Base-by-base conservation (phyloP, 2,888 invertebrate species). In the Eupithecia centaureata region DNA sequence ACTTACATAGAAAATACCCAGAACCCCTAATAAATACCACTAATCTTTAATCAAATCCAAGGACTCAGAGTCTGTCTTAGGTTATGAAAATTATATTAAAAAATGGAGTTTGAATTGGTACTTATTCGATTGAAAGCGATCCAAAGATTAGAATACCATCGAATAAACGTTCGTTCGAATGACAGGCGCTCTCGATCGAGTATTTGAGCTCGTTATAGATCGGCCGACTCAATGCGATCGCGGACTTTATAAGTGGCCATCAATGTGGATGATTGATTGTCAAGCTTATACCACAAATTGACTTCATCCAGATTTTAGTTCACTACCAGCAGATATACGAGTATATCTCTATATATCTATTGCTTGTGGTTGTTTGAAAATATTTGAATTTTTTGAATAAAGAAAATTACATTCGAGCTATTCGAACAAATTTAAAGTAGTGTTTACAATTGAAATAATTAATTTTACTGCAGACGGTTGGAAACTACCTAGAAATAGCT, bases 161-260 rank as follows among this genome's bases (percentile, higher is more conserved):
- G 64, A 69, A 63, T 68, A 47, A 22, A 22, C 22, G 22, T 47
- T 63, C 64, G 68, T 69, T 66, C 63, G 61, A 65, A 59, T 71
- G 68, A 72, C 68, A 68, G 67, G 32, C 61, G 60, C 59, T 60
- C 69, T 65, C 61, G 35, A 62, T 68, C 58, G 61, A 72, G 68
- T 63, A 65, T 62, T 68, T 60, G 65, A 69, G 64, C 68, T 73
- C 65, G 38, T 59, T 73, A 68, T 73, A 69, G 63, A 67, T 68
- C 58, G 70, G 60, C 60, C 56, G 61, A 52, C 52, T 68, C 67
- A 70, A 58, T 72, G 22, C 25, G 56, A 52, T 38, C 63, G n/a
- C 64, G 18, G 33, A 56, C 27, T 63, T 35, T 56, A 15, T 32
- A 60, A 57, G 52, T 57, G 35, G 63, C n/a, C 57, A 58, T 63